Evolutionary conservation across 2,888 invertebrate genomes (phyloP), one percentile per base, ranked within the genome.

Genomic region (Thymelicus acteon): DNA sequence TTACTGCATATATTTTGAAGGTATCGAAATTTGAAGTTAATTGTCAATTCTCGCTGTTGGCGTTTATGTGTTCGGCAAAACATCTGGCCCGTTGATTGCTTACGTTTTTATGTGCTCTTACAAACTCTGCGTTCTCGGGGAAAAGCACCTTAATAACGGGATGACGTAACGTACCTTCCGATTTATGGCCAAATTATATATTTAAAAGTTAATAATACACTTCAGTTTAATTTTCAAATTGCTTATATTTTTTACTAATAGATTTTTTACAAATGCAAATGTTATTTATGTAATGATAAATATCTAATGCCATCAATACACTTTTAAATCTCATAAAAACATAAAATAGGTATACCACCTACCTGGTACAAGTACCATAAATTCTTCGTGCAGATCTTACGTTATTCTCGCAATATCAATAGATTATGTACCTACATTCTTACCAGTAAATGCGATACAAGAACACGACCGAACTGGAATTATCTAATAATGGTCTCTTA

Each of bases 91-190:
- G 80, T 85, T 91, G 91, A 90, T 92, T 91, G 90, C 87, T 88
- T 85, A 86, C 88, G 87, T 90, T 91, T 90, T 91, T 91, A 92
- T 89, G 89, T 84, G 88, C 88, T 89, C 89, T 90, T 88, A 85
- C 85, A 84, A 87, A 87, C 88, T 85, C 80, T 72, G 76, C 78
- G 73, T 68, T 72, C 81, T 76, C 76, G 77, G 77, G 76, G 77
- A 85, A 31, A 70, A 70, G 63, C 49, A 63, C 58, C 58, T 58
- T 64, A 49, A 63, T 63, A 63, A 54, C 19, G 47, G 47, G 54
- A 47, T 48, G 62, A 47, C 57, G 19, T 66, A 48, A 24, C 47
- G 19, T 66, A 48, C 37, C 47, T 54, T 13, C 44, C 10, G 40
- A 65, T 44, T 68, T 68, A 61, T 62, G 40, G 24, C n/a, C 58